These are phyloP conservation scores for Oenanthe melanoleuca DNA, from an alignment of 2,113 vertebrate genomes.

Conservation along the genomic window DNA sequence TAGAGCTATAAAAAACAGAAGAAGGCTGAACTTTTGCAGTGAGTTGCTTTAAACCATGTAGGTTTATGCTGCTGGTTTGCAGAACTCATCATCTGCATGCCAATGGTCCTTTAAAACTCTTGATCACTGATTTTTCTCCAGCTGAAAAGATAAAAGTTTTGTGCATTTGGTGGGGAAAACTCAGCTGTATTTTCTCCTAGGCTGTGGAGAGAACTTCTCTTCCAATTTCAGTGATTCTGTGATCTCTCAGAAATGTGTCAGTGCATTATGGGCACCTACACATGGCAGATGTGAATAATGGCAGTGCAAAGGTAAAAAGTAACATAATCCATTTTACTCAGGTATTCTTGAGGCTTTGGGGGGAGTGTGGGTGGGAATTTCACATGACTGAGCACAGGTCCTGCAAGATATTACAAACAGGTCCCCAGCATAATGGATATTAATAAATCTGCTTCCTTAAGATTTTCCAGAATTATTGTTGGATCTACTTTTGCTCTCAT, in stretches of 20 bases:
- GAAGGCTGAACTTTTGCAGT: not conserved
- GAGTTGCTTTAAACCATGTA: not conserved
- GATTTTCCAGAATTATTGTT: constrained; percentile 53
- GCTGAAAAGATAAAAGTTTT: not conserved
- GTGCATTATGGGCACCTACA: not conserved
- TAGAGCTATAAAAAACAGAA: not conserved
- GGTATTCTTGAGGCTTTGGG: not conserved
- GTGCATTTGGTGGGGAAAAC: not conserved
- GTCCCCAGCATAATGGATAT: constrained; percentile 5
- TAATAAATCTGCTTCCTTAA: constrained; percentile 55
- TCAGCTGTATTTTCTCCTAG: not conserved
- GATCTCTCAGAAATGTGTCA: not conserved
- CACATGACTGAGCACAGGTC: not conserved
- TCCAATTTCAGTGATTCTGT: not conserved
- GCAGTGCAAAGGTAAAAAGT: not conserved
- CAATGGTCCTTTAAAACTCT: not conserved
- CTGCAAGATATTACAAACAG: constrained; percentile 16
- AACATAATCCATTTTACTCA: not conserved
- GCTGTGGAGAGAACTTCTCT: not conserved
- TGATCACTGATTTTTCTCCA: not conserved
- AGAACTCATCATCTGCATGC: not conserved
- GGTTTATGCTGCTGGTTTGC: not conserved
- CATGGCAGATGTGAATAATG: not conserved
- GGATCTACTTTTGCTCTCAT: constrained; percentile 29
- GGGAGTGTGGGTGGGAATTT: not conserved